Evolutionary conservation across 2,113 vertebrate genomes (phyloP), one percentile per base, ranked within the genome.

Genomic region (Porphyrio hochstetteri): DNA sequence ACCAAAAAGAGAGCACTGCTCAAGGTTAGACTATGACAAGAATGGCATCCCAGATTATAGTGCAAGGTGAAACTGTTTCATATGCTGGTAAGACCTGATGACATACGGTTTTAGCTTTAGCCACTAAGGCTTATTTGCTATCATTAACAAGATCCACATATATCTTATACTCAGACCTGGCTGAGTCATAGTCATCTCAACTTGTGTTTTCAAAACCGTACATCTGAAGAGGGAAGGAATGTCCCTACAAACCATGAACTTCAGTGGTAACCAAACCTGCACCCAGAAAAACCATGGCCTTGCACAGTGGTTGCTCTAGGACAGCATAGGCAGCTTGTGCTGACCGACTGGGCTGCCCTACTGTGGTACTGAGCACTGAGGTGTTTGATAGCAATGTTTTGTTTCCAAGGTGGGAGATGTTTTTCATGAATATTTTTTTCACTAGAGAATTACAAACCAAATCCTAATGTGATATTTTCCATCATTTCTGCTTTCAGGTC

Each of bases 61-160:
- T 83, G 92, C 91, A 92, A 95, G 95, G 68, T 80, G 95, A 93
- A 93, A 93, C 90, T 88, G 74, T 80, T 94, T 92, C 36, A 42
- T 86, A 27, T 38, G 64, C 87, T 94, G 46, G 48, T 88, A 64
- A 70, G 87, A 86, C 83, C 72, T 78, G 88, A 82, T 1, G 5
- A 89, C 79, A 92, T 85, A 36, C 63, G 75, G 68, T 28, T 94
- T 95, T 67, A 82, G 86, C 65, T 63, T 91, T 64, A 88, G 88
- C 88, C 72, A 52, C 76, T 27, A 71, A 55, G 71, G 67, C 85
- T 92, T 87, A 90, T 13, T 87, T 93, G 82, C 82, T 86, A 2
- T 90, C 68, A 24, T 81, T 86, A 93, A 88, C 79, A 88, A 88
- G 86, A 87, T 87, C 46, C 86, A 86, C 52, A 23, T 67, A 11